A percentile compares a stretch with the other conserved stretches of the same genome.
Conservation (phyloP, 2,888 invertebrate genomes). For the Cephus nigrinus region DNA sequence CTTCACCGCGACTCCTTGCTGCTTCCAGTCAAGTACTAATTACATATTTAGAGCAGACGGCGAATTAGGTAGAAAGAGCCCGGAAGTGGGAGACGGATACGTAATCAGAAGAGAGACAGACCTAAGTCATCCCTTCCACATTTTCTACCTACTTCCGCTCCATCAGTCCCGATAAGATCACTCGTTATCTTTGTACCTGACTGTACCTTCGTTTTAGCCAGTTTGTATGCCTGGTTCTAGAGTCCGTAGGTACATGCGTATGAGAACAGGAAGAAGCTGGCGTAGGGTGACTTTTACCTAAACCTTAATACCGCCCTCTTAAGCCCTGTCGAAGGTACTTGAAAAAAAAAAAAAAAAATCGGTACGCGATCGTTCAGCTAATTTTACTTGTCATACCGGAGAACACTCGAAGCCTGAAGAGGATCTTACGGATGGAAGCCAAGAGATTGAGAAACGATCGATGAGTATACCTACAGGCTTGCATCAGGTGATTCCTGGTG, state of each 20-base stretch:
- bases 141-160: neutral
- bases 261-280: neutral
- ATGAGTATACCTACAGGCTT: neutral
- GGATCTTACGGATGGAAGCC: neutral
- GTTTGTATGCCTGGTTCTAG: neutral
- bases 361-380: neutral
- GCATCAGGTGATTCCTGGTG: neutral
- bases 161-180: neutral
- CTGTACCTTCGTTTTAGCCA: neutral
- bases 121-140: neutral
- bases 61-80: slow-evolving; percentile 5
- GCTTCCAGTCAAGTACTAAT: slow-evolving; percentile 31
- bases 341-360: neutral
- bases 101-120: slow-evolving; percentile 4
- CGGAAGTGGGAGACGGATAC: slow-evolving; percentile 11
- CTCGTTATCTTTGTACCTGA: neutral
- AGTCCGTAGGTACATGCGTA: neutral
- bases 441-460: neutral
- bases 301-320: neutral
- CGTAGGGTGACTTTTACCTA: neutral
- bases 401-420: neutral
- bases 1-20: slow-evolving; percentile 14
- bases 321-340: neutral
- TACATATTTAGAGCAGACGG: slow-evolving; percentile 30
- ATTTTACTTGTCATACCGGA: neutral